A percentile compares a stretch with the other conserved stretches of the same genome.
Evolutionary conservation across 1,140 invertebrate species (phyloP).

Genomic region (Copidosoma floridanum): DNA sequence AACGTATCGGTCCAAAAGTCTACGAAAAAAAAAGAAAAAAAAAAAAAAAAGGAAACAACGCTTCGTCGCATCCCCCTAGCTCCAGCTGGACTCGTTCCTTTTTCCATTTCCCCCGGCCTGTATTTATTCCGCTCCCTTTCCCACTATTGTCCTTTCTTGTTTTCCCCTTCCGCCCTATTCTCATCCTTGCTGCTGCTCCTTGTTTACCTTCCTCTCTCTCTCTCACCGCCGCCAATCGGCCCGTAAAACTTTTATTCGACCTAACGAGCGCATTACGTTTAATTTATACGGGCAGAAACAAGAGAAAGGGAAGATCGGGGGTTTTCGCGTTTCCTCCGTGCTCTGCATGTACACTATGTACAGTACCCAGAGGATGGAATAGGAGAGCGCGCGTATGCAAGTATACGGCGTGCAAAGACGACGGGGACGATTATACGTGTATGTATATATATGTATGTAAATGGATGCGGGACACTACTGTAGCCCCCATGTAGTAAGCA

Average conservation of each 20-base stretch:
- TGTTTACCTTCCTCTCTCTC: neutral
- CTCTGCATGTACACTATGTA: conserved; percentile 25
- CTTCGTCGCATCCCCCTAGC: conserved; percentile 1
- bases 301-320: no score
- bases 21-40: neutral
- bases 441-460: conserved; percentile 23
- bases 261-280: conserved; percentile 49
- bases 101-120: conserved; percentile 5
- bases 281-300: conserved; percentile 47
- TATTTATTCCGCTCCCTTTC: conserved; percentile 16
- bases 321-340: conserved; percentile 41
- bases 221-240: conserved; percentile 41
- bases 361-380: neutral
- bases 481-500: no score
- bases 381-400: neutral
- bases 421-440: neutral
- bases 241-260: conserved; percentile 53
- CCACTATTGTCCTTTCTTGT: conserved; percentile 21
- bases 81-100: neutral
- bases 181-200: neutral
- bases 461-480: conserved; percentile 32
- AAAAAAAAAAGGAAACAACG: neutral
- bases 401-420: neutral
- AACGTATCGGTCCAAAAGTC: conserved; percentile 1
- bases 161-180: neutral